phyloP scores from a whole-genome alignment of 2,113 vertebrate genomes.

The Stigmatopora argus region DNA sequence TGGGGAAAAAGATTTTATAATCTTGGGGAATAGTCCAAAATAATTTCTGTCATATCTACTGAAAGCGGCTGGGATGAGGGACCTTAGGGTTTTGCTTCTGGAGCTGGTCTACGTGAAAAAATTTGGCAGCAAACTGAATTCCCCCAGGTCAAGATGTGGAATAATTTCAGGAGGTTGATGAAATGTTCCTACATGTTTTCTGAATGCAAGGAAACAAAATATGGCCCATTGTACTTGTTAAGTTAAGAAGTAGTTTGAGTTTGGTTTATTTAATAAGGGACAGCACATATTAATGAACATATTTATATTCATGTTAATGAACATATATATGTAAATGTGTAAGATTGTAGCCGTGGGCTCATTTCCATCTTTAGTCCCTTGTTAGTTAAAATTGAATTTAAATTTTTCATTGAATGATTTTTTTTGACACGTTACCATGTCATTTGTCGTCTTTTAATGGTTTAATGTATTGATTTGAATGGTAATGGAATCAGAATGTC shows the following conservation, averaged over 20 bases:
- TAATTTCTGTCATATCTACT: neutral
- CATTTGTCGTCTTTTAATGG: too few relatives aligned
- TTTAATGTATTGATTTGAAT: too few relatives aligned
- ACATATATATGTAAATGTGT: too few relatives aligned
- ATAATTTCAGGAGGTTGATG: neutral
- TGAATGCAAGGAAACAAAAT: neutral
- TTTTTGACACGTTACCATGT: too few relatives aligned
- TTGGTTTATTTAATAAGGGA: too few relatives aligned
- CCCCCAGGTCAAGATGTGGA: neutral
- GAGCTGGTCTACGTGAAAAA: neutral
- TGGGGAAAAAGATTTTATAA: neutral
- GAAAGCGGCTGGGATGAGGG: neutral
- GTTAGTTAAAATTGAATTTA: too few relatives aligned
- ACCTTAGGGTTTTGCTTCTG: neutral
- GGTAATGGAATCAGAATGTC: too few relatives aligned
- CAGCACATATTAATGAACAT: too few relatives aligned
- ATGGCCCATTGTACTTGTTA: neutral
- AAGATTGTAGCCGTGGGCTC: too few relatives aligned
- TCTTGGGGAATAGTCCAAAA: neutral
- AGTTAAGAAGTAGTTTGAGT: neutral
- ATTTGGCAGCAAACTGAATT: neutral
- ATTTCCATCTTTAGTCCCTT: too few relatives aligned
- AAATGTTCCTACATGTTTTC: neutral
- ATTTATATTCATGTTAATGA: too few relatives aligned
- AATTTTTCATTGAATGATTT: too few relatives aligned